Percentiles rank a stretch among this genome's conserved stretches.
Evolutionary conservation across 2,797 vertebrate species (phyloP).

Genomic region (Microctenopoma steveboyesi): DNA sequence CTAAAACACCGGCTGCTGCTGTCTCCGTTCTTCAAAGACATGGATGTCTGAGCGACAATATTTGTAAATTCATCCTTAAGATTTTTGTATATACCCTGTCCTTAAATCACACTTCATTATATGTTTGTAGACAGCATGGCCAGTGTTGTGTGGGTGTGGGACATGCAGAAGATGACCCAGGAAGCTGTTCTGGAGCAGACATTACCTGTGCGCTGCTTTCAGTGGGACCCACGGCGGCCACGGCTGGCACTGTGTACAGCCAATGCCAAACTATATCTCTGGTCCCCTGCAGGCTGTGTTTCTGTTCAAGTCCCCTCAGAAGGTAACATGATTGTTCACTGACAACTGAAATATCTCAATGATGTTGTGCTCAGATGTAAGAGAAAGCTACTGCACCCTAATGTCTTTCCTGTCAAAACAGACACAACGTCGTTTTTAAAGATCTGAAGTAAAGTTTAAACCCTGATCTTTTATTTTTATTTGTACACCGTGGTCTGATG

Average conservation of each 20-base stretch:
- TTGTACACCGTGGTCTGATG: neutral
- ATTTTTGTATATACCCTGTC: too few species aligned
- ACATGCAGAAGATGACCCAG: slow-evolving; percentile 88
- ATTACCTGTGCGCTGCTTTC: slow-evolving; percentile 85
- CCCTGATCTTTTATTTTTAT: neutral
- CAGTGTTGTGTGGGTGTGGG: slow-evolving; percentile 93
- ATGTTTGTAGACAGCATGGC: slow-evolving; percentile 87
- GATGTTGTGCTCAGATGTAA: neutral
- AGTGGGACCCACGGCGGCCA: slow-evolving; percentile 91
- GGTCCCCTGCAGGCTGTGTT: slow-evolving; percentile 91
- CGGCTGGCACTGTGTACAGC: slow-evolving; percentile 92
- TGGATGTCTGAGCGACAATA: too few species aligned
- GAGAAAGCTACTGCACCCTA: neutral
- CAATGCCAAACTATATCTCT: slow-evolving; percentile 88
- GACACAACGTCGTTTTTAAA: neutral
- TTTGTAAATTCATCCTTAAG: too few species aligned
- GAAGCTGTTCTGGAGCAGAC: slow-evolving; percentile 90
- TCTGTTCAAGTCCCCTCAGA: slow-evolving; percentile 89
- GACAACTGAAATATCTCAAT: neutral
- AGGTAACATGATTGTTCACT: slow-evolving; percentile 78
- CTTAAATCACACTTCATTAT: too few species aligned
- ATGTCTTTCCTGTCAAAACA: neutral
- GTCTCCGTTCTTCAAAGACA: too few species aligned
- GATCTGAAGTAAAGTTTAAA: neutral
- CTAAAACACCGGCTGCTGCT: too few species aligned